Base-by-base conservation (phyloP, 2,888 invertebrate species). In the Epinotia brunnichana region DNA sequence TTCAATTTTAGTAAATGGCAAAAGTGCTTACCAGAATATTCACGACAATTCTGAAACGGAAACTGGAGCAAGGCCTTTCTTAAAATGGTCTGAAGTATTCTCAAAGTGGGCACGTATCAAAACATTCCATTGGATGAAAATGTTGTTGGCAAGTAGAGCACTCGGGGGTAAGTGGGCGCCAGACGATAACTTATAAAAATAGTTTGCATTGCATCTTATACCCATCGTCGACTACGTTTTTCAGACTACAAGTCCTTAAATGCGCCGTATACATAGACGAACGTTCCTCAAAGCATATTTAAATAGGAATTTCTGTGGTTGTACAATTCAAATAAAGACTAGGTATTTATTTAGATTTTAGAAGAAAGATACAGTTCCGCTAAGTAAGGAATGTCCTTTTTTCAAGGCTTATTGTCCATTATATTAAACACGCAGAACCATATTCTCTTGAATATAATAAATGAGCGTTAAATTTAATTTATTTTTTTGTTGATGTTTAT, bases 31-130 rank as follows among this genome's bases (percentile, higher is more conserved):
- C n/a, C 48, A 5, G 48, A 48, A 3, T 35, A 64, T 56, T 21
- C 13, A 39, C n/a, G 24, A 56, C 39, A 11, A n/a, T 66, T 41
- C 53, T 64, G 13, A 64, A 66, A 53, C 5, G n/a, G 9, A 19
- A 64, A 54, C 10, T 19, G 39, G 64, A 29, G 39, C 66, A 2
- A 24, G 66, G 54, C 54, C 19, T 54, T 21, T 41, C 54, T 56
- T 41, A 56, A 56, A 66, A 66, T 11, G 5, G 41, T 24, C 56
- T 24, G 44, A 57, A 63, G 48, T 56, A 63, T 35, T 63, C 15
- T 17, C 19, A 10, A 61, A 56, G 70, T 35, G 39, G 17, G 21
- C 39, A 64, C 35, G 39, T 64, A 64, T 70, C 59, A 66, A 71
- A 66, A 59, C 53, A 71, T 53, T 59, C 60, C 24, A 51, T 13